Evolutionary conservation across 1,140 invertebrate species (phyloP).

Genomic region (Drosophila aff.): DNA sequence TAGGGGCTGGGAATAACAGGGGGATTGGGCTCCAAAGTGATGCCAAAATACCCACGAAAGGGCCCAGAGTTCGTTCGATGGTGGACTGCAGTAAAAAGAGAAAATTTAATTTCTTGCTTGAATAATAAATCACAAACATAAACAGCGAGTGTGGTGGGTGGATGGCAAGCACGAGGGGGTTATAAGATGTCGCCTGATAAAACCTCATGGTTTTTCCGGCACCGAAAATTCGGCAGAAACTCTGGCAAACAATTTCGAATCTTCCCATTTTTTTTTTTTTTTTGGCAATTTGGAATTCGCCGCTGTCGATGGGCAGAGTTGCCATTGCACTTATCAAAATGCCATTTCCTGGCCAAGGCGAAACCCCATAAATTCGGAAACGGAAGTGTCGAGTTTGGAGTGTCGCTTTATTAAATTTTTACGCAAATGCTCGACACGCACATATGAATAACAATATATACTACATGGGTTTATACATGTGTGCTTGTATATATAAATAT

Average conservation of each 20-base stretch:
- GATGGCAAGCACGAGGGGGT: neutral
- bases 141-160: constrained; percentile 48
- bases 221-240: neutral
- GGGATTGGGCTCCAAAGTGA: constrained; percentile 26
- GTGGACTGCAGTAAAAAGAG: constrained; percentile 65
- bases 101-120: constrained; percentile 84
- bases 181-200: constrained; percentile 70
- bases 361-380: constrained; percentile 22
- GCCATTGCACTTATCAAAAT: constrained; percentile 77
- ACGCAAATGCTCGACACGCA: constrained; percentile 77
- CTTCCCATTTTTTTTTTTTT: constrained; percentile 11
- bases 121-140: constrained; percentile 84
- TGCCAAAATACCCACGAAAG: constrained; percentile 45
- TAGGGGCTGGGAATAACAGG: neutral
- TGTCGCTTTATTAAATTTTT: constrained; percentile 83
- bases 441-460: constrained; percentile 75
- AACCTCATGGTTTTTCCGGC: constrained; percentile 39
- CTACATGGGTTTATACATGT: neutral
- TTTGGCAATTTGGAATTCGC: constrained; percentile 68
- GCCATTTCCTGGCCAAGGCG: constrained; percentile 58
- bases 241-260: neutral
- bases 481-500: neutral
- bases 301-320: constrained; percentile 67
- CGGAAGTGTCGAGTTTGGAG: constrained; percentile 55
- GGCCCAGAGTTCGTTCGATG: constrained; percentile 9